These are phyloP conservation scores for Trachythela sp. DNA, from an alignment of 64 coral and sea anemone species.

Conservation along the genomic window DNA sequence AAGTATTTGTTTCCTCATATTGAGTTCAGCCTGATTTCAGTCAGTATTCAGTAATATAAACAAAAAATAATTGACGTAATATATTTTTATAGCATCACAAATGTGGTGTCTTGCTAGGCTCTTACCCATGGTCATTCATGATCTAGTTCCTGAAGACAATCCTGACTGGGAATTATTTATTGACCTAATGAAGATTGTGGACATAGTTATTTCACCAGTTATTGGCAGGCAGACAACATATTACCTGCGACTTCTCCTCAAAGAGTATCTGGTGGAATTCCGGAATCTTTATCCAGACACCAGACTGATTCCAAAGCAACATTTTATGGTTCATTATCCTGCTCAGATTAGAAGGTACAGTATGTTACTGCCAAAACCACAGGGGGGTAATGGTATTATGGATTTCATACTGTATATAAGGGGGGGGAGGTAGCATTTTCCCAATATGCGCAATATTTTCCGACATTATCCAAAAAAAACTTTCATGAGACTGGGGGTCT, in stretches of 20 bases:
- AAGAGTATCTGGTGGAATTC: conserved; percentile 40
- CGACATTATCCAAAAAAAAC: too few species aligned
- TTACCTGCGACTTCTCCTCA: conserved; percentile 26
- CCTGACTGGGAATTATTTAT: background rate
- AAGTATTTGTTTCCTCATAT: too few species aligned
- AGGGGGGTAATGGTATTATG: too few species aligned
- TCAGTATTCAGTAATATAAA: background rate
- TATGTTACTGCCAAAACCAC: too few species aligned
- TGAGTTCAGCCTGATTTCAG: background rate
- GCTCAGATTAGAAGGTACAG: conserved; percentile 2
- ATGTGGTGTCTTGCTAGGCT: conserved; percentile 36
- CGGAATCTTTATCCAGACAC: conserved; percentile 2
- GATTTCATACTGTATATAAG: too few species aligned
- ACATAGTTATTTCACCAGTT: conserved; percentile 39
- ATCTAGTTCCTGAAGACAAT: conserved; percentile 11
- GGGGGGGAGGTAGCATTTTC: too few species aligned
- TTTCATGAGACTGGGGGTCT: too few species aligned
- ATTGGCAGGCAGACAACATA: background rate
- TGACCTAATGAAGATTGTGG: conserved; percentile 31
- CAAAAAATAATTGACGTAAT: background rate
- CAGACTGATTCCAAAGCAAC: conserved; percentile 32
- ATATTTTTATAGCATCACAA: conserved; percentile 8
- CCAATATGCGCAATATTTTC: too few species aligned
- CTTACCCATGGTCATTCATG: background rate
- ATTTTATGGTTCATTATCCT: conserved; percentile 50